These are phyloP conservation scores for Sylvia atricapilla DNA, from an alignment of 2,113 vertebrate genomes.

Conservation along the genomic window DNA sequence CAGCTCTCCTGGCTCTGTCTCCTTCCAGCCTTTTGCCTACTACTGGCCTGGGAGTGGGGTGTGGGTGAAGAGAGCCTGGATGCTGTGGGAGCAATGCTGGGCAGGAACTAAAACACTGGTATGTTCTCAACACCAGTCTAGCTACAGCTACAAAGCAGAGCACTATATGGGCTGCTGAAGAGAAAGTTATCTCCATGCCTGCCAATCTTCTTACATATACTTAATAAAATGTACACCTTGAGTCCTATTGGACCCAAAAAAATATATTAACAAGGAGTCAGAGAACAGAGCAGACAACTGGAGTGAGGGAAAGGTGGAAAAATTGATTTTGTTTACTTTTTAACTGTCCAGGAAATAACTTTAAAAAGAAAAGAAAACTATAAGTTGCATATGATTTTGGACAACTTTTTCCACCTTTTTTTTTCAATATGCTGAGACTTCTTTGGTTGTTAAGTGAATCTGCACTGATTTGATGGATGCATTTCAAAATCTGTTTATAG, in stretches of 20 bases:
- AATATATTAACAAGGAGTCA: background rate
- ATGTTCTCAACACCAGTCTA: background rate
- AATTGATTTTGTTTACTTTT: background rate
- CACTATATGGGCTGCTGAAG: background rate
- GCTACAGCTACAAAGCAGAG: background rate
- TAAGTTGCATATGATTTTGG: background rate
- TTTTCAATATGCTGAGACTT: background rate
- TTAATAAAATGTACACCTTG: background rate
- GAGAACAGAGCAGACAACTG: background rate
- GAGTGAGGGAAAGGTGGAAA: background rate
- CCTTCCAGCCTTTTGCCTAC: background rate
- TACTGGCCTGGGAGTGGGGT: background rate
- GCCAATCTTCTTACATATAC: background rate
- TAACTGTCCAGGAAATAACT: background rate
- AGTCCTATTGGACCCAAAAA: background rate
- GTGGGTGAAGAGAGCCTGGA: background rate
- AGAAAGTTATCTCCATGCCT: background rate
- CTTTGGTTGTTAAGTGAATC: background rate
- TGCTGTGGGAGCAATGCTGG: background rate
- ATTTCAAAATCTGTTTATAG: background rate
- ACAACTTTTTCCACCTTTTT: background rate
- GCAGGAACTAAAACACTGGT: background rate
- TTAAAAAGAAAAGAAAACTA: background rate
- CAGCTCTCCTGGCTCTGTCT: background rate
- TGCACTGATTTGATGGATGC: background rate